Evolutionary conservation across 2,113 vertebrate genomes (phyloP), one percentile per base, ranked within the genome.

Genomic region (Arvicanthis niloticus): DNA sequence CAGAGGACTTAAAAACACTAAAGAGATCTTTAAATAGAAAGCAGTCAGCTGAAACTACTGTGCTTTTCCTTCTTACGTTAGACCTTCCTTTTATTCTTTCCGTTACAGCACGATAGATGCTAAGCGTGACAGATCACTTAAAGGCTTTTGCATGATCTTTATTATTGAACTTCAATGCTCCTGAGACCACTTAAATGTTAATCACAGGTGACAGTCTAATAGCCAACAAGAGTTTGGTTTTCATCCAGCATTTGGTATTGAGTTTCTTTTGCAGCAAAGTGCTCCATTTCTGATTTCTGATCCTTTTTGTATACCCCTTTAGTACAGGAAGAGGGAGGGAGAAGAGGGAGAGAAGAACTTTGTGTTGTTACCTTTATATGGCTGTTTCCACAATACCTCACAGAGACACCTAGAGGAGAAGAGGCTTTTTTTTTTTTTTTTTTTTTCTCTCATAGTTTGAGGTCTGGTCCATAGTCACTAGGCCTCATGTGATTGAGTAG

Each of bases 21-120:
- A 75, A 75, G 90, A 70, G 45, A 76, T 58, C 58, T 91, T 92
- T 62, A 96, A 80, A n/a, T 60, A 91, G 76, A 67, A 89, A 94
- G 93, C 22, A 75, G 48, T 70, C 42, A 95, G 45, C 56, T 7
- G 82, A 92, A 91, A 93, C 72, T 45, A 76, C 80, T 17, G 8
- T 51, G 31, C 62, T 92, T 91, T 97, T 93, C 40, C 37, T 82
- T 87, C 40, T 84, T 65, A 70, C 3, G 16, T 19, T 87, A 72
- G 62, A 58, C 24, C 7, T 22, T 84, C 19, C 62, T 90, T 76
- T 93, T 56, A 89, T 78, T 88, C 65, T 68, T 93, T 86, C 29
- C 82, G 67, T 62, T 90, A 37, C 0, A 80, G 48, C 60, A 21
- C 80, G 22, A n/a, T 15, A 70, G 88, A 73, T 65, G 2, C 37